A percentile compares a stretch with the other conserved stretches of the same genome.
Conservation (phyloP, 2,113 vertebrate species). For the Daphoenositta chrysoptera region DNA sequence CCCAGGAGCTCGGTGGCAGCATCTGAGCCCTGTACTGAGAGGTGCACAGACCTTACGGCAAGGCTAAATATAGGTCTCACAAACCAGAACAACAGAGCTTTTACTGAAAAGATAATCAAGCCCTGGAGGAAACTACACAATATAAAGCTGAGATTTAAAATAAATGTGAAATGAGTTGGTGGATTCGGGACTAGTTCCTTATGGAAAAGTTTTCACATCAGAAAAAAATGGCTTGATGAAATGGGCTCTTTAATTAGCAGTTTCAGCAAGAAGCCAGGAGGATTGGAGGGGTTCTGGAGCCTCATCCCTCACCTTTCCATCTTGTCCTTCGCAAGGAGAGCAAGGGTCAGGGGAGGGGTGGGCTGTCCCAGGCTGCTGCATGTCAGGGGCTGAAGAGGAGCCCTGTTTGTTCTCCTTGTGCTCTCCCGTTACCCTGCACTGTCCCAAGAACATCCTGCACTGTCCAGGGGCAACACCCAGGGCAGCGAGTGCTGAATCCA, state of each 20-base stretch:
- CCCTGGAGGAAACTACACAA: not conserved
- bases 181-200: slow-evolving; percentile 12
- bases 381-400: not conserved
- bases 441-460: not conserved
- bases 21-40: not conserved
- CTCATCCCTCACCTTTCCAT: not conserved
- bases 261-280: not conserved
- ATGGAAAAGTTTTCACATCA: not conserved
- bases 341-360: not conserved
- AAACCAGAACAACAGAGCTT: slow-evolving; percentile 18
- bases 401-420: not conserved
- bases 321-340: not conserved
- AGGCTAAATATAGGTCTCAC: slow-evolving; percentile 7
- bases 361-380: not conserved
- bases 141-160: slow-evolving; percentile 39
- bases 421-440: not conserved
- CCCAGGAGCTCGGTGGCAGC: not conserved
- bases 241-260: not conserved
- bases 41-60: not conserved
- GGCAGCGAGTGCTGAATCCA: not conserved
- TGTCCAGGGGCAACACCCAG: not conserved
- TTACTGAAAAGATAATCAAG: slow-evolving; percentile 23
- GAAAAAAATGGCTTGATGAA: not conserved
- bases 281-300: not conserved
- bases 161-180: slow-evolving; percentile 28